A percentile compares a stretch with the other conserved stretches of the same genome.
These are phyloP conservation scores for Lepidochrysops patricia DNA, from an alignment of 2,888 invertebrate species.

Conservation along the genomic window DNA sequence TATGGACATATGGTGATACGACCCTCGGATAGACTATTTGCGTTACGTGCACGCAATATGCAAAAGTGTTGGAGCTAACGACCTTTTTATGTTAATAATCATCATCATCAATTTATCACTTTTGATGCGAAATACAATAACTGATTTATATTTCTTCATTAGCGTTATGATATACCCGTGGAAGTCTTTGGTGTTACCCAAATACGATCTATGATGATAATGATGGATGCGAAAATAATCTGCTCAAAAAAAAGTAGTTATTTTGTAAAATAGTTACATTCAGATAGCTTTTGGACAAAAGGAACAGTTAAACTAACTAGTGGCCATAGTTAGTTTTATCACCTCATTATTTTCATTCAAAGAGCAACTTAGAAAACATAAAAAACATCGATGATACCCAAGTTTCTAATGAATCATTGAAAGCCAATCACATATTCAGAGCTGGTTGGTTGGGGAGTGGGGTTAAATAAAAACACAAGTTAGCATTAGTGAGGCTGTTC, in stretches of 20 bases:
- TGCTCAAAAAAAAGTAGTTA: too few relatives aligned
- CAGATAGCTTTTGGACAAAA: too few relatives aligned
- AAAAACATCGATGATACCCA: neutral
- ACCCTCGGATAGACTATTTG: neutral
- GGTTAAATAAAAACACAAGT: constrained; percentile 15
- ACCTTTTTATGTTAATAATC: neutral
- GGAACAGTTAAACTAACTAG: too few relatives aligned
- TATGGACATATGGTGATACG: neutral
- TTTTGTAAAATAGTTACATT: too few relatives aligned
- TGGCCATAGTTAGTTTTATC: too few relatives aligned
- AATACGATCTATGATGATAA: too few relatives aligned
- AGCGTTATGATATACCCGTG: neutral
- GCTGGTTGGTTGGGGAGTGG: neutral
- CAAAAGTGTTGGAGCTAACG: neutral
- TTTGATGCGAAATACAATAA: too few relatives aligned
- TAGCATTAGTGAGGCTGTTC: constrained; percentile 18
- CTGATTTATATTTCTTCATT: neutral
- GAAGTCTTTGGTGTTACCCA: too few relatives aligned
- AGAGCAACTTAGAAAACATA: neutral
- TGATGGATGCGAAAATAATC: too few relatives aligned
- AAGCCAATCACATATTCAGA: neutral
- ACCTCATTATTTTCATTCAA: too few relatives aligned
- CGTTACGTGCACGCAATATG: neutral
- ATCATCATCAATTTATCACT: neutral
- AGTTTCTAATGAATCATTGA: neutral